Evolutionary conservation across 2,113 vertebrate species (phyloP).

Genomic region (Ascaphus truei): DNA sequence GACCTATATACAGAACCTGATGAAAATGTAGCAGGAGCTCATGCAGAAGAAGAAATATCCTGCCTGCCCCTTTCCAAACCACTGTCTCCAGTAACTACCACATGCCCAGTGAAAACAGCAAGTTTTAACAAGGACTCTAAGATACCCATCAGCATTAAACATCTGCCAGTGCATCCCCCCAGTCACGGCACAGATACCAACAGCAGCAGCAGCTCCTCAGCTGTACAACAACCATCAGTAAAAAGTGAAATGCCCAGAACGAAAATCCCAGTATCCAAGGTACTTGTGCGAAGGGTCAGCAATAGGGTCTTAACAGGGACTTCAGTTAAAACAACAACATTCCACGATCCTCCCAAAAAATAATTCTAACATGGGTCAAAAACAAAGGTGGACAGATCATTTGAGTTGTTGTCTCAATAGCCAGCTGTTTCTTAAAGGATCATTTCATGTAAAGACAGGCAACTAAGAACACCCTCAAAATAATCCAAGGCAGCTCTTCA

Average conservation of each 20-base stretch:
- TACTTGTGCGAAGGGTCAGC: constrained; percentile 80
- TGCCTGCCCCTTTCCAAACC: constrained; percentile 69
- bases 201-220: constrained; percentile 60
- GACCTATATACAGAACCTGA: constrained; percentile 79
- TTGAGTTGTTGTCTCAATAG: neutral
- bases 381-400: constrained; percentile 8
- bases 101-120: constrained; percentile 63
- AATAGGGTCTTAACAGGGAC: constrained; percentile 71
- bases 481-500: neutral
- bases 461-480: constrained; percentile 31
- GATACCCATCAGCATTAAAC: constrained; percentile 89
- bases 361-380: constrained; percentile 46
- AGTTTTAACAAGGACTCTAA: constrained; percentile 81
- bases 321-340: constrained; percentile 52
- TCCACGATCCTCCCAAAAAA: constrained; percentile 77
- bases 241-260: constrained; percentile 83
- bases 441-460: constrained; percentile 39
- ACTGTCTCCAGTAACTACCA: constrained; percentile 63
- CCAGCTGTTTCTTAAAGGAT: constrained; percentile 31
- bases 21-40: constrained; percentile 47
- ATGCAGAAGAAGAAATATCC: constrained; percentile 59
- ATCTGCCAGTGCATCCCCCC: constrained; percentile 70
- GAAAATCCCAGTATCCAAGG: constrained; percentile 93
- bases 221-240: constrained; percentile 65
- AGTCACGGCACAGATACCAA: constrained; percentile 68